Base-by-base conservation (phyloP, 2,797 vertebrate species). In the Takifugu ocellatus region DNA sequence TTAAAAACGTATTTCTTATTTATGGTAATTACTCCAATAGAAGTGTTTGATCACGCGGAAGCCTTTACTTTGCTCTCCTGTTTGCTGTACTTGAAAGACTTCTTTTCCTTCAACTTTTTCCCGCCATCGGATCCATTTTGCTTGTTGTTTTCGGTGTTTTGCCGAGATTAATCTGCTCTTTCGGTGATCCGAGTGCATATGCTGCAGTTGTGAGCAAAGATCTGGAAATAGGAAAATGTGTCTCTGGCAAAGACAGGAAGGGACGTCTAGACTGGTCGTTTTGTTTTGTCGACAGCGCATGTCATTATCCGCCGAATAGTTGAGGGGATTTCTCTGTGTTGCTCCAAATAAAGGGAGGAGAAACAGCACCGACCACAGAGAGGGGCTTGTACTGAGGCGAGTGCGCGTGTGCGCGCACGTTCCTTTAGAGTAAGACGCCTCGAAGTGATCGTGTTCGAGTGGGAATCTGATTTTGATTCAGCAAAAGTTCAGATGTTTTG, bases 41-140 rank as follows among this genome's bases (percentile, higher is more conserved):
- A 85, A 84, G 70, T 68, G 61, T 82, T 81, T 86, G 81, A 88
- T 89, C 85, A 76, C 62, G 68, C 11, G 80, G 82, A 87, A 78
- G 66, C 77, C 84, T 84, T 88, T 79, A 82, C 75, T 84, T 74
- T 82, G 61, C 72, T 72, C 67, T 75, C 57, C 51, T 70, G 53
- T 74, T 81, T 87, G 59, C 83, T 83, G 12, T 78, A 82, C 75
- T 68, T 79, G 74, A 54, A 43, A 49, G 61, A 49, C 49, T 45
- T 29, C 26, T 64, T 67, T 31, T 58, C 25, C 9, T 43, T 61
- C 46, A 69, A 46, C 51, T 75, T 70, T 49, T 57, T 62, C 42
- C 55, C 27, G 59, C 31, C 56, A 31, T 44, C 17, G 61, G 39
- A 70, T 72, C 39, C 64, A 15, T 59, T 52, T 64, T 47, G 17